These are phyloP conservation scores for Liodrosophila aerea DNA, from an alignment of 2,888 invertebrate species.

Conservation along the genomic window DNA sequence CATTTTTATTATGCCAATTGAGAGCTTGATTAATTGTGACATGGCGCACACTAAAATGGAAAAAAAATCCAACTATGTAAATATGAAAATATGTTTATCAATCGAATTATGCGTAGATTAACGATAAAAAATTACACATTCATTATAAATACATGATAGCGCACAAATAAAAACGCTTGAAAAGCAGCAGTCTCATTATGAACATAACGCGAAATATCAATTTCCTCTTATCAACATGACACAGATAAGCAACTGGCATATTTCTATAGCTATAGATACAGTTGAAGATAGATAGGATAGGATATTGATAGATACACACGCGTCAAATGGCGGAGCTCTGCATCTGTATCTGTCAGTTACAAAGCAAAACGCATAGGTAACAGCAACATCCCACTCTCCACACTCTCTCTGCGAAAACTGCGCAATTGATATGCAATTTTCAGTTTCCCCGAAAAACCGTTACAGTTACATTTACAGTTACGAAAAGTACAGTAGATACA, in stretches of 20 bases:
- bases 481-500: constrained; percentile 17
- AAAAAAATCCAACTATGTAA: constrained; percentile 2
- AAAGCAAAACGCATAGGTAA: background rate
- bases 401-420: constrained; percentile 38
- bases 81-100: constrained; percentile 36
- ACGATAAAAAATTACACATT: constrained; percentile 40
- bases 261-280: constrained; percentile 10
- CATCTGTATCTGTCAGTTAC: constrained; percentile 38
- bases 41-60: constrained; percentile 4
- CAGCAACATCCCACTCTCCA: background rate
- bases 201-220: constrained; percentile 31
- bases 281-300: constrained; percentile 7
- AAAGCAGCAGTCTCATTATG: constrained; percentile 5
- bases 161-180: background rate
- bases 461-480: constrained; percentile 1
- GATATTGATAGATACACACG: constrained; percentile 11
- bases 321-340: constrained; percentile 31
- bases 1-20: constrained; percentile 2
- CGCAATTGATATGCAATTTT: constrained; percentile 64
- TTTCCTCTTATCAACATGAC: constrained; percentile 45
- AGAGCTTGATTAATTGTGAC: constrained; percentile 20
- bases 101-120: constrained; percentile 31
- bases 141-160: constrained; percentile 22
- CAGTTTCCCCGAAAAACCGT: constrained; percentile 4
- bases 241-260: constrained; percentile 32